These are phyloP conservation scores for Hypsopygia costalis DNA, from an alignment of 2,888 invertebrate genomes.

Conservation along the genomic window DNA sequence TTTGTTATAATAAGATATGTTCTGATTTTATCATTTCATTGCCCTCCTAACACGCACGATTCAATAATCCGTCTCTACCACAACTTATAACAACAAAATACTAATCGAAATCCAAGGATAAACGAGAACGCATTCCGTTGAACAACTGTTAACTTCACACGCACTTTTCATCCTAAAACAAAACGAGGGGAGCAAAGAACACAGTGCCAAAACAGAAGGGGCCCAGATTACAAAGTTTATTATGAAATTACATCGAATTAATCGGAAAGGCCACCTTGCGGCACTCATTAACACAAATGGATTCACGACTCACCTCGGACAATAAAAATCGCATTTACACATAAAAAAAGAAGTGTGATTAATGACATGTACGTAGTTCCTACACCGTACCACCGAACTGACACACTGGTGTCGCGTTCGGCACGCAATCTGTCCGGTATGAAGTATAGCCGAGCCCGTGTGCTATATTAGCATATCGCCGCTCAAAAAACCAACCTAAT, in stretches of 20 bases:
- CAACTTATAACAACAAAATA: neutral
- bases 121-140: neutral
- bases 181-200: constrained; percentile 3
- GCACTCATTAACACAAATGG: constrained; percentile 69
- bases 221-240: constrained; percentile 6
- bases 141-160: constrained; percentile 8
- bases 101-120: constrained; percentile 1
- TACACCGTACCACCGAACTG: constrained; percentile 15
- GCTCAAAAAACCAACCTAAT: no score
- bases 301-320: constrained; percentile 52
- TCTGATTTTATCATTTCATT: no score
- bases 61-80: no score
- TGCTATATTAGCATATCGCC: no score
- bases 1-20: no score
- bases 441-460: neutral
- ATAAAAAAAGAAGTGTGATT: constrained; percentile 58
- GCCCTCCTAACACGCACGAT: no score
- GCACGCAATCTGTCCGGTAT: constrained; percentile 2
- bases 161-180: constrained; percentile 3
- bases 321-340: constrained; percentile 74
- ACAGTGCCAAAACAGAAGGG: constrained; percentile 2
- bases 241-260: constrained; percentile 29
- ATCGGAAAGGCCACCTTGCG: constrained; percentile 63
- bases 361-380: constrained; percentile 45
- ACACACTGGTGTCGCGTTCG: constrained; percentile 15